Conservation (phyloP, 2,888 invertebrate species). For the Julus scanicus region DNA sequence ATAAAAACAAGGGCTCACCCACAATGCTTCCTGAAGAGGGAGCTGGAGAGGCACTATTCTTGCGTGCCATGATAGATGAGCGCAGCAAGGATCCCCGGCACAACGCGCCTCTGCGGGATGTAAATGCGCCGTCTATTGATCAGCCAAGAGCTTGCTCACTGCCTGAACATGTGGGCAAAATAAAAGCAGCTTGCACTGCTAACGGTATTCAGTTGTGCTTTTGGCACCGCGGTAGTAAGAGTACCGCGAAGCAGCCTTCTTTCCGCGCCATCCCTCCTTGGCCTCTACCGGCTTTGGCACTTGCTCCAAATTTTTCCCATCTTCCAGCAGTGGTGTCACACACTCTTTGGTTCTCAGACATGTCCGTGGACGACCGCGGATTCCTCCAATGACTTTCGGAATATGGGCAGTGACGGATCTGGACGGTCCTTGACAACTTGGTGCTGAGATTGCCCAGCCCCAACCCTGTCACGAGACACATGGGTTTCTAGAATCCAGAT, state of each 20-base stretch:
- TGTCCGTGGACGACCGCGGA: background rate
- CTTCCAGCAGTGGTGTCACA: background rate
- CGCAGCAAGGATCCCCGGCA: background rate
- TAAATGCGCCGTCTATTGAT: constrained; percentile 21
- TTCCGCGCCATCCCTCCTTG: background rate
- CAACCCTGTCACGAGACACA: no score
- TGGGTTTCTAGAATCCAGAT: no score
- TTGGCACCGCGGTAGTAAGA: background rate
- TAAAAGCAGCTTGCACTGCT: background rate
- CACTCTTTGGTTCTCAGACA: background rate
- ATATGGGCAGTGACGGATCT: background rate
- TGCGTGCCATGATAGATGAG: constrained; percentile 36
- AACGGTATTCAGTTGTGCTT: background rate
- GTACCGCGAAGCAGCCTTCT: background rate
- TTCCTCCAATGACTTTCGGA: background rate
- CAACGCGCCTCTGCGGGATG: constrained; percentile 34
- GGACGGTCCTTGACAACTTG: background rate
- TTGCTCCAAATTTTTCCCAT: background rate
- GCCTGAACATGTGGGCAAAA: background rate
- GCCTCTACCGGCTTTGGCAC: background rate
- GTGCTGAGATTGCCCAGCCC: background rate
- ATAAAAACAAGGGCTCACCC: constrained; percentile 7
- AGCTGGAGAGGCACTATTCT: constrained; percentile 32
- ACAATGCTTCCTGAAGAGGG: constrained; percentile 12
- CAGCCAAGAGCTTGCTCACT: background rate